These are phyloP conservation scores for Notarius lentiginosus DNA, from an alignment of 2,113 vertebrate species.

Conservation along the genomic window DNA sequence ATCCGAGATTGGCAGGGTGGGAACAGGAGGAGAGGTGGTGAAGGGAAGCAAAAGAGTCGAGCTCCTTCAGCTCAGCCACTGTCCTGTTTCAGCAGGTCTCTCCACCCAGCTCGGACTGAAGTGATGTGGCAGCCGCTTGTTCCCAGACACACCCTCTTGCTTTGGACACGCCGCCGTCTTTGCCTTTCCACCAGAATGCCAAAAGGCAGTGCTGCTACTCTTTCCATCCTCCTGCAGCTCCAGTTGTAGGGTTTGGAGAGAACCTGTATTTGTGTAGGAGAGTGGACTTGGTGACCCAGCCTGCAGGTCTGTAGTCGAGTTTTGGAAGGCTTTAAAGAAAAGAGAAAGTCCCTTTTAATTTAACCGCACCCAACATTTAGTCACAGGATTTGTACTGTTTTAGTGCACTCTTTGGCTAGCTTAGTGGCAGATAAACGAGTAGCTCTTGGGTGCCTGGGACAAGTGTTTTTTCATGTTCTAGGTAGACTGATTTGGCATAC, in stretches of 20 bases:
- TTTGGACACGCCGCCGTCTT: neutral
- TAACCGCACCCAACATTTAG: neutral
- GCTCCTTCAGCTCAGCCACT: neutral
- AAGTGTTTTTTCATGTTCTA: neutral
- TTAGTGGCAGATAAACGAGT: neutral
- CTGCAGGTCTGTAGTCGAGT: neutral
- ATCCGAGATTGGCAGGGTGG: neutral
- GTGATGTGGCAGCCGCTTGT: slow-evolving; percentile 23
- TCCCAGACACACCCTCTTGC: slow-evolving; percentile 40
- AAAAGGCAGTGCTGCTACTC: slow-evolving; percentile 1
- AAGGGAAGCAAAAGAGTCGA: neutral
- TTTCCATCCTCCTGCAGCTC: neutral
- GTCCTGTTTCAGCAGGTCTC: slow-evolving; percentile 39
- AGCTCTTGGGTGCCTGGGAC: neutral
- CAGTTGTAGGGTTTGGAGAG: too few relatives aligned
- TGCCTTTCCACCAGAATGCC: slow-evolving; percentile 28
- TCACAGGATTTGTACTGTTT: neutral
- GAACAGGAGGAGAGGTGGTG: neutral
- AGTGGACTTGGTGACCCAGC: slow-evolving; percentile 3
- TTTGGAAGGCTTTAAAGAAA: neutral
- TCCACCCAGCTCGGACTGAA: slow-evolving; percentile 17
- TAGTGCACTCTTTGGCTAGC: neutral
- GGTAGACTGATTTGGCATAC: too few relatives aligned
- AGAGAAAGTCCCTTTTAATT: neutral
- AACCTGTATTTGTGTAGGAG: neutral